Evolutionary conservation across 2,888 invertebrate species (phyloP), one percentile per base, ranked within the genome.

Genomic region (Cataglyphis livida): DNA sequence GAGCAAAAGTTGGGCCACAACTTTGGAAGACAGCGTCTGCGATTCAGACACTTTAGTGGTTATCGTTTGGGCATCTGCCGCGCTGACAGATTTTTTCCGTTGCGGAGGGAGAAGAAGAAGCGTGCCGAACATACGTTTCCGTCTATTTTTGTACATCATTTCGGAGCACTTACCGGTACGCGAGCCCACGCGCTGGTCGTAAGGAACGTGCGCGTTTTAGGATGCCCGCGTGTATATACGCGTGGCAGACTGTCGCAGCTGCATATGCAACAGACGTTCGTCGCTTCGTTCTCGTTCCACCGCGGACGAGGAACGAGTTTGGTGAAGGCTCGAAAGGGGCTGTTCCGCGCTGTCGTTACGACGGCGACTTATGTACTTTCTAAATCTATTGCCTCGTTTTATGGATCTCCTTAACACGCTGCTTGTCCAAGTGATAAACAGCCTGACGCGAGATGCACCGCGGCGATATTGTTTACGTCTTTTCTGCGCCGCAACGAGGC

Each of bases 21-120:
- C 66, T 81, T 78, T 54, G 59, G 57, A 32, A 79, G 51, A 75
- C 51, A 10, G 71, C 74, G 71, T 35, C 71, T 54, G 71, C 35
- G 64, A 66, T 73, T 75, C 68, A 71, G 64, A 75, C 78, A 65
- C 71, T 83, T 81, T 57, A 62, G 70, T 75, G 85, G 79, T 85
- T 88, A 90, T 90, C 90, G 88, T 85, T 85, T 7, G 51, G 51
- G 89, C 91, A 91, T 91, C 91, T 91, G 91, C 87, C 86, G 87
- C 81, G 86, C 73, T 87, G 90, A 90, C 90, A 87, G 90, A 90
- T 85, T 70, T 78, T 89, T 87, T 87, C 66, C 25, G 59, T 81
- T 70, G 65, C 68, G 5, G 82, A 73, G 86, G 85, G 84, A 84
- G 87, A 44, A 51, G 7, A 51, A 7, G 84, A 90, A 87, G 88